Conservation (phyloP, 2,888 invertebrate species). For the Idaea biselata region DNA sequence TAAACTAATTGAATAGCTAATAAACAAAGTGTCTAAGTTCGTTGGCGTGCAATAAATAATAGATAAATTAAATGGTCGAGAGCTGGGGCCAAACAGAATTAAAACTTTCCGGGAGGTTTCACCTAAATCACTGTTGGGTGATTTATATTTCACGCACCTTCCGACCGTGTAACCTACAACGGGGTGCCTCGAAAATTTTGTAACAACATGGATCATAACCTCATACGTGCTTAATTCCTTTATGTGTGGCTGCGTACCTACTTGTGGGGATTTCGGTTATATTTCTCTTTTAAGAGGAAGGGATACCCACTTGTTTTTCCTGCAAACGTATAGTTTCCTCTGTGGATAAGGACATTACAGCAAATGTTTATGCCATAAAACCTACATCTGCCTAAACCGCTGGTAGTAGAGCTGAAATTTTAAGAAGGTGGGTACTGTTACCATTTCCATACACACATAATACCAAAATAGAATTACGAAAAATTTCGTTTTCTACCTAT, state of each 20-base stretch:
- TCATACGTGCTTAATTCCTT: conserved; percentile 20
- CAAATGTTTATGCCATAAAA: too few relatives aligned
- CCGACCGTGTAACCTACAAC: conserved; percentile 29
- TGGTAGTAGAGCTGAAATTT: too few relatives aligned
- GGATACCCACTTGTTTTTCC: too few relatives aligned
- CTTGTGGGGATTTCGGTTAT: not conserved
- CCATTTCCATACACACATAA: too few relatives aligned
- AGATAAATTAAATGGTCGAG: conserved; percentile 66
- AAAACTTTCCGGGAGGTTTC: conserved; percentile 68
- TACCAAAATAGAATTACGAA: too few relatives aligned
- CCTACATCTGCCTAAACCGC: too few relatives aligned
- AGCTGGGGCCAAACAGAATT: conserved; percentile 64
- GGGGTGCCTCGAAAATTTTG: conserved; percentile 33
- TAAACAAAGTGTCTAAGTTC: conserved; percentile 62
- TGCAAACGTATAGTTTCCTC: too few relatives aligned
- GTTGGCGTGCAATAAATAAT: conserved; percentile 63
- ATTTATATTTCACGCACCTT: conserved; percentile 75
- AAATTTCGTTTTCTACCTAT: too few relatives aligned
- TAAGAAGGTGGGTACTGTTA: too few relatives aligned
- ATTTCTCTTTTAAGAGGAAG: not conserved
- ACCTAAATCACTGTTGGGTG: conserved; percentile 68
- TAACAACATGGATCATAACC: conserved; percentile 28
- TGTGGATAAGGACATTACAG: too few relatives aligned
- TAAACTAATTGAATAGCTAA: conserved; percentile 62
- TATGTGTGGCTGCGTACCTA: not conserved